Percentiles rank a stretch among this genome's conserved stretches.
phyloP scores from a whole-genome alignment of 2,797 vertebrate genomes.

The Leptoclinus maculatus region DNA sequence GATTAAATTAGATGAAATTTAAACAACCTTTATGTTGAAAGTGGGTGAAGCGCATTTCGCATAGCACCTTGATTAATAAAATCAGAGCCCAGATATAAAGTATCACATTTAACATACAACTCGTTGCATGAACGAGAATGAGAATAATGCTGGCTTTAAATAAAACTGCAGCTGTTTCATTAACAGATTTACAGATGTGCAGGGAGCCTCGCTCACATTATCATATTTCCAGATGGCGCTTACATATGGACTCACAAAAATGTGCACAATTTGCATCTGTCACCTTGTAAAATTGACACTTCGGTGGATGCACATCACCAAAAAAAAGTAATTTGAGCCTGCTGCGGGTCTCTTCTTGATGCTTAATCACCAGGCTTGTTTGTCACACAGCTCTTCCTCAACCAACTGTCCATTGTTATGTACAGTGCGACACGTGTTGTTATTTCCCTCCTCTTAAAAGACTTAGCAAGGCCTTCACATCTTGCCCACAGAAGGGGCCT shows the following conservation, averaged over 20 bases:
- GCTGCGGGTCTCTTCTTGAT: constrained; percentile 11
- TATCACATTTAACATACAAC: constrained; percentile 15
- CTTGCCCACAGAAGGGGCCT: constrained; percentile 57
- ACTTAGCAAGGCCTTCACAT: constrained; percentile 60
- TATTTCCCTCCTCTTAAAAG: constrained; percentile 78
- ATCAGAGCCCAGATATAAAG: not conserved
- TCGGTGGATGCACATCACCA: not conserved
- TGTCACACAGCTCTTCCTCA: constrained; percentile 59
- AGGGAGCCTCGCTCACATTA: constrained; percentile 16
- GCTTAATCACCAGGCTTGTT: constrained; percentile 54
- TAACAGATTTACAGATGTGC: constrained; percentile 44
- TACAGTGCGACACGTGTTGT: constrained; percentile 73
- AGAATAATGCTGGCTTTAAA: constrained; percentile 14
- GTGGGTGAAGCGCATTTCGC: constrained; percentile 17
- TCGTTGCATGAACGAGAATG: not conserved
- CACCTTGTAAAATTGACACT: constrained; percentile 54
- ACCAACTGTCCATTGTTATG: constrained; percentile 76
- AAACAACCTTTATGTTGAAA: constrained; percentile 38
- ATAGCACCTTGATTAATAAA: constrained; percentile 1
- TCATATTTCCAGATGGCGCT: constrained; percentile 55
- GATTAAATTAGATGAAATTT: constrained; percentile 54
- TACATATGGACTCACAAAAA: constrained; percentile 53
- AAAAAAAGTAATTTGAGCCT: not conserved
- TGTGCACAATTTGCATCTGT: constrained; percentile 37
- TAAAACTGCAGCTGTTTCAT: constrained; percentile 29